Evolutionary conservation across 2,797 vertebrate species (phyloP).

Genomic region (Ciconia nigra): DNA sequence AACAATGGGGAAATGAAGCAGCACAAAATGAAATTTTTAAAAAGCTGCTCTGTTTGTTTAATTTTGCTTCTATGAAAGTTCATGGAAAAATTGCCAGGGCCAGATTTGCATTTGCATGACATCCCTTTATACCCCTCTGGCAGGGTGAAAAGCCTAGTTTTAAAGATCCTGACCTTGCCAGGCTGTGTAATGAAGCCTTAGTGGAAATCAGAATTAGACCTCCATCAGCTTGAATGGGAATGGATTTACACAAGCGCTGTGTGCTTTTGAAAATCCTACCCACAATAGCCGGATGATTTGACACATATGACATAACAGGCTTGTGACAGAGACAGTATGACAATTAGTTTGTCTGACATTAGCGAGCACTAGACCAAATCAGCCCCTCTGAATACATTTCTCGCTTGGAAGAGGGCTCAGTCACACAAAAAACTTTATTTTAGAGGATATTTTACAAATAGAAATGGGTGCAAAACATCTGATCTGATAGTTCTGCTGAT

Average conservation of each 20-base stretch:
- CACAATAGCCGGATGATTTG: not conserved
- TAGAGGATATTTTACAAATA: not conserved
- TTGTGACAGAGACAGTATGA: not conserved
- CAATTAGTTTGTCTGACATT: not conserved
- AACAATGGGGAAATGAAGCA: not conserved
- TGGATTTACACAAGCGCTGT: not conserved
- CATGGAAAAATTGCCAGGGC: not conserved
- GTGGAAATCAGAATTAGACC: not conserved
- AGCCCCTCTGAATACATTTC: not conserved
- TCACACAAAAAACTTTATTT: not conserved
- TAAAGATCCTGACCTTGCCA: not conserved
- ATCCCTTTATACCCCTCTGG: not conserved
- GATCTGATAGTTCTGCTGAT: not conserved
- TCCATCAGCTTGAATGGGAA: not conserved
- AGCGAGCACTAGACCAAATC: not conserved
- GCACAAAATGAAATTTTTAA: not conserved
- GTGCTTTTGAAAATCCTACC: not conserved
- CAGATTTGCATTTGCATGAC: not conserved
- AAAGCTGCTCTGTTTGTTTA: not conserved
- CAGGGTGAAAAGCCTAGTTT: not conserved
- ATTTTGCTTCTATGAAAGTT: not conserved
- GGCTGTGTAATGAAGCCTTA: not conserved
- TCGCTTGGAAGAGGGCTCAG: not conserved
- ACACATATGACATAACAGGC: not conserved
- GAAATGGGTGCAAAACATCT: not conserved